Percentiles rank a stretch among this genome's conserved stretches.
Evolutionary conservation across 2,113 vertebrate species (phyloP).

Genomic region (Calcarius ornatus): DNA sequence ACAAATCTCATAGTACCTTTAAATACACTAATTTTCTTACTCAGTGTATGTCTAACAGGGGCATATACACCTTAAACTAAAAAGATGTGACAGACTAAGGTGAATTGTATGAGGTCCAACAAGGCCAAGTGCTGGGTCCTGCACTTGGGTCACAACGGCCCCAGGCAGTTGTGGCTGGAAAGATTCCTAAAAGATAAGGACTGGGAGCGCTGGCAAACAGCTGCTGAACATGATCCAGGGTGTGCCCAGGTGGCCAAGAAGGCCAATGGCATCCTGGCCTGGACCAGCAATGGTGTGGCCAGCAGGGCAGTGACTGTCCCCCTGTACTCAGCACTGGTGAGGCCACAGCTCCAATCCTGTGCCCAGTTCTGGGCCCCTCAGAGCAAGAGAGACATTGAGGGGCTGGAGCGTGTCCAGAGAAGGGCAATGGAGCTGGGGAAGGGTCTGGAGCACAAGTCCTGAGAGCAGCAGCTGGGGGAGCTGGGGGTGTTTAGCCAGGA

Average conservation of each 20-base stretch:
- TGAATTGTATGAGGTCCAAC: background rate
- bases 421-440: background rate
- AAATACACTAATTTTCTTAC: background rate
- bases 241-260: background rate
- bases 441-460: background rate
- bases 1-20: background rate
- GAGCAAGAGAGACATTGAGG: background rate
- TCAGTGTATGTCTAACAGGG: background rate
- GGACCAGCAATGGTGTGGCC: background rate
- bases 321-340: background rate
- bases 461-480: background rate
- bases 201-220: rapidly evolving
- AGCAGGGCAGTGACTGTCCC: background rate
- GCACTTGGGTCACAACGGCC: background rate
- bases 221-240: rapidly evolving
- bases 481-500: background rate
- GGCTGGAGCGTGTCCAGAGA: background rate
- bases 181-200: rapidly evolving
- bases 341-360: background rate
- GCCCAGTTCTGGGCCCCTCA: background rate
- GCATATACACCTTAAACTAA: background rate
- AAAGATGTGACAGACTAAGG: background rate
- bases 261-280: background rate
- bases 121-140: rapidly evolving
- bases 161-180: rapidly evolving